Percentiles rank a stretch among this genome's conserved stretches.
phyloP scores from a whole-genome alignment of 92 coral and sea anemone genomes.

The Plumapathes pennacea region DNA sequence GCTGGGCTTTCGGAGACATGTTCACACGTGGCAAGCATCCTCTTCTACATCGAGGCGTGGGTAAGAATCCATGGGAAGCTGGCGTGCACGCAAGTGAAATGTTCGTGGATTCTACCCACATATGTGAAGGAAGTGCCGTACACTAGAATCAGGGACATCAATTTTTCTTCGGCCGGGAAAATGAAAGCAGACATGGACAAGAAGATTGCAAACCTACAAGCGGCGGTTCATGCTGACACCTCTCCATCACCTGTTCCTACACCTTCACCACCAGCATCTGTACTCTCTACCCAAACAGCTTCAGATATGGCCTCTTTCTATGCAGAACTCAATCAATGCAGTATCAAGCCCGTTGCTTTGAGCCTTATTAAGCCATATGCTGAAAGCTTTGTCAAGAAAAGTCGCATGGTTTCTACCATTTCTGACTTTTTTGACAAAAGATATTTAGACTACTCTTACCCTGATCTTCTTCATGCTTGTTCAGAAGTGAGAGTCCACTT shows the following conservation, averaged over 20 bases:
- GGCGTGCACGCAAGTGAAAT: constrained; percentile 43
- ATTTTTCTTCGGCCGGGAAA: constrained; percentile 28
- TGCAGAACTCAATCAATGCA: not conserved
- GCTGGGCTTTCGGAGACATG: constrained; percentile 42
- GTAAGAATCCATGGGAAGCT: constrained; percentile 17
- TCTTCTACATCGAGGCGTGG: constrained; percentile 21
- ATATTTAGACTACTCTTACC: constrained; percentile 10
- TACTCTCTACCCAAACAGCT: constrained; percentile 14
- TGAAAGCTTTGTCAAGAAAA: constrained; percentile 9
- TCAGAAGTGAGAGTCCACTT: constrained; percentile 1
- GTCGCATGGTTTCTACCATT: constrained; percentile 14
- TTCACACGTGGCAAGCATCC: constrained; percentile 27
- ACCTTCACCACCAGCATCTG: not conserved
- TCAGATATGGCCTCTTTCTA: constrained; percentile 16
- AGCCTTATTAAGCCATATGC: constrained; percentile 19
- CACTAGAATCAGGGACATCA: constrained; percentile 18
- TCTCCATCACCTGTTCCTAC: no score
- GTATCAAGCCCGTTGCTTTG: constrained; percentile 22
- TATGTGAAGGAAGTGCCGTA: constrained; percentile 19
- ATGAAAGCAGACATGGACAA: constrained; percentile 24
- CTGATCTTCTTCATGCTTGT: constrained; percentile 22
- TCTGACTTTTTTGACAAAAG: constrained; percentile 39
- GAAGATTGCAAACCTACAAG: constrained; percentile 6
- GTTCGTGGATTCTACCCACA: constrained; percentile 42
- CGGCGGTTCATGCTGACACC: not conserved